phyloP scores from a whole-genome alignment of 1,140 invertebrate genomes.

The Drosophila ohnishii region DNA sequence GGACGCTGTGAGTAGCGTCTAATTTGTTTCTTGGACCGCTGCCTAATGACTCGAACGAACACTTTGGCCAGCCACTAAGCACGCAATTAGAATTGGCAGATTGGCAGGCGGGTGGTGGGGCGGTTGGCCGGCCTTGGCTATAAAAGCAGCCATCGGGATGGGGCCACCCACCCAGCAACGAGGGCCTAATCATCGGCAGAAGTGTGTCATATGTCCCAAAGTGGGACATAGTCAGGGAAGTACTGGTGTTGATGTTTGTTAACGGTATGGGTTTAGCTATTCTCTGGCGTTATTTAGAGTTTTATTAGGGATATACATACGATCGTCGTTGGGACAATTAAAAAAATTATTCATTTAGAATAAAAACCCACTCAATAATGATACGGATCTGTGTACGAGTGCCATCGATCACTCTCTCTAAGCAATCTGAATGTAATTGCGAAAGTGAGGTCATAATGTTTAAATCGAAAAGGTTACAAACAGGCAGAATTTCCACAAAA shows the following conservation, averaged over 20 bases:
- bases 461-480: too few species aligned
- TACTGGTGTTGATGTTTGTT: background rate
- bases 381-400: too few species aligned
- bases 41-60: slow-evolving; percentile 60
- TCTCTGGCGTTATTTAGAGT: background rate
- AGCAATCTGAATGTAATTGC: too few species aligned
- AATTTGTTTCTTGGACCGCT: slow-evolving; percentile 49
- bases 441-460: too few species aligned
- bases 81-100: slow-evolving; percentile 58
- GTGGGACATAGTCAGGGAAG: background rate
- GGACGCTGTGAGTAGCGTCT: slow-evolving; percentile 53
- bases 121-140: slow-evolving; percentile 21
- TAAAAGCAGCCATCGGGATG: background rate
- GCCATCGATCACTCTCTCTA: too few species aligned
- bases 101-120: slow-evolving; percentile 46
- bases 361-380: too few species aligned
- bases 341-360: too few species aligned
- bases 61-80: slow-evolving; percentile 49
- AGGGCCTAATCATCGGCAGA: slow-evolving; percentile 37
- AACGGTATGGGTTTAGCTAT: too few species aligned
- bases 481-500: too few species aligned
- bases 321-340: background rate
- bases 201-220: slow-evolving; percentile 25
- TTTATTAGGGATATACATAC: background rate
- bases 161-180: slow-evolving; percentile 16